These are phyloP conservation scores for Eupithecia subfuscata DNA, from an alignment of 2,888 invertebrate genomes.

Conservation along the genomic window DNA sequence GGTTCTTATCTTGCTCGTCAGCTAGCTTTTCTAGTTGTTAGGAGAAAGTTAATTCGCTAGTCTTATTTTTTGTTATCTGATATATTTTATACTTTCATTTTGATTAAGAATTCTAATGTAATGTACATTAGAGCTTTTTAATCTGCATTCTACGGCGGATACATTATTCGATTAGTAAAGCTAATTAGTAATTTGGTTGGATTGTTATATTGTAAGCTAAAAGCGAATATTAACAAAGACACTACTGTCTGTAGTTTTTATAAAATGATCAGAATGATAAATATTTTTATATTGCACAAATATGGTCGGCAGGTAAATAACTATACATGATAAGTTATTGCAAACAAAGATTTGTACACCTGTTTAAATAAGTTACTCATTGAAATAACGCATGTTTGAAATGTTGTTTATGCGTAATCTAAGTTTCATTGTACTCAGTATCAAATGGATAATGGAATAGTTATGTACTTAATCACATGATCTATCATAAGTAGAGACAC, in stretches of 20 bases:
- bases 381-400: neutral
- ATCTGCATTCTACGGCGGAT: neutral
- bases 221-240: neutral
- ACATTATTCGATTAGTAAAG: neutral
- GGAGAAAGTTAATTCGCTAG: constrained; percentile 5
- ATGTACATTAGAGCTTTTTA: neutral
- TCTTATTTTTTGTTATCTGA: neutral
- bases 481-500: neutral
- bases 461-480: neutral
- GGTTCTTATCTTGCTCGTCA: neutral
- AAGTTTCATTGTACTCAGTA: neutral
- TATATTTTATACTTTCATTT: constrained; percentile 11
- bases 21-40: neutral
- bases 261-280: neutral
- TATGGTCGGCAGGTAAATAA: constrained; percentile 7
- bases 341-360: constrained; percentile 6
- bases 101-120: constrained; percentile 1
- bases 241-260: neutral
- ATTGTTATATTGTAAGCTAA: neutral
- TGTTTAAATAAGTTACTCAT: neutral
- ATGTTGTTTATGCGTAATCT: neutral
- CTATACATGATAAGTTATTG: constrained; percentile 10
- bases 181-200: too few relatives aligned
- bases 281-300: neutral
- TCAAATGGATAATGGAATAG: constrained; percentile 4